Percentiles rank a stretch among this genome's conserved stretches.
These are phyloP conservation scores for Eulimnadia texana DNA, from an alignment of 1,140 invertebrate genomes.

Conservation along the genomic window DNA sequence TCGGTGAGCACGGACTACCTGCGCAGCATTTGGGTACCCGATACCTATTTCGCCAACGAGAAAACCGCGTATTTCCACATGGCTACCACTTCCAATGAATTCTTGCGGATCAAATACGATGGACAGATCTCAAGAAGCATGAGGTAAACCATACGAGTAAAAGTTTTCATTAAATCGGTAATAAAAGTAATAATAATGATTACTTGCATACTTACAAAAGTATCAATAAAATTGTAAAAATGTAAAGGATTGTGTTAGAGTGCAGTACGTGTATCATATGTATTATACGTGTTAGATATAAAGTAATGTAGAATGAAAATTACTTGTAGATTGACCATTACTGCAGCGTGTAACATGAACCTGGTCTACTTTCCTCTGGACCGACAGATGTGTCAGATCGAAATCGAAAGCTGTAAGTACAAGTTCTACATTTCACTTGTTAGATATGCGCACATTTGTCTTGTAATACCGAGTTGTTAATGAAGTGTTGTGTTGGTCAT, in stretches of 20 bases:
- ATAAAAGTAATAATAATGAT: background rate
- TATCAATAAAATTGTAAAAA: no score
- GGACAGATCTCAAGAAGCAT: slow-evolving; percentile 35
- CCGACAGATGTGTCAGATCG: slow-evolving; percentile 22
- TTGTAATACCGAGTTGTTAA: background rate
- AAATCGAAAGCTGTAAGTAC: slow-evolving; percentile 19
- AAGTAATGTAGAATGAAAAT: no score
- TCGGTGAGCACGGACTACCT: slow-evolving; percentile 38
- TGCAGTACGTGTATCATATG: no score
- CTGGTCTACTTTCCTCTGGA: slow-evolving; percentile 43
- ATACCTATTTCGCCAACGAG: slow-evolving; percentile 40
- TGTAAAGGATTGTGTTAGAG: no score
- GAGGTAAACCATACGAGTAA: no score
- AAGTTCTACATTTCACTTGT: background rate
- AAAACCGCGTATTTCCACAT: slow-evolving; percentile 39
- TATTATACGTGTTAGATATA: background rate
- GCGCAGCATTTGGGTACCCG: slow-evolving; percentile 37
- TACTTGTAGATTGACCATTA: slow-evolving; percentile 37
- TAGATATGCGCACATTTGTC: no score
- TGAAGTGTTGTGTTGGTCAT: slow-evolving; percentile 20
- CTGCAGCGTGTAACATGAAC: slow-evolving; percentile 42
- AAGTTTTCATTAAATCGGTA: background rate
- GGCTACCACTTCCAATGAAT: slow-evolving; percentile 39
- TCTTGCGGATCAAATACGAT: slow-evolving; percentile 33
- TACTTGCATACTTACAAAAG: background rate